Percentiles rank a stretch among this genome's conserved stretches.
Evolutionary conservation across 2,888 invertebrate genomes (phyloP).

Genomic region (Drosophila conformis): DNA sequence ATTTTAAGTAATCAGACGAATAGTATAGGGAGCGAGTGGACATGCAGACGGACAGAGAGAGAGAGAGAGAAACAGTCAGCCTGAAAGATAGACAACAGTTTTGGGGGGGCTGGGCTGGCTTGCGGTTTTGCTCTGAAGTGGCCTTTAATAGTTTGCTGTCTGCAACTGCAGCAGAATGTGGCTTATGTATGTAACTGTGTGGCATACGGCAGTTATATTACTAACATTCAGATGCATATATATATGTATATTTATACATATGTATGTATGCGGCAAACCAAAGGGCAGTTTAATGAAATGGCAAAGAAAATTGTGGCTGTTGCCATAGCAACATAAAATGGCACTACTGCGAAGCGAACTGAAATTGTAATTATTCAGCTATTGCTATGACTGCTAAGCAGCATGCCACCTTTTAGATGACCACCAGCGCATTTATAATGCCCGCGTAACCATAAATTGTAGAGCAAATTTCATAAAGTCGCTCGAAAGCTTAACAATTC

Average conservation of each 20-base stretch:
- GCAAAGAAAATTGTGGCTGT: constrained; percentile 61
- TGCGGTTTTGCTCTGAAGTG: constrained; percentile 72
- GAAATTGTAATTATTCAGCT: constrained; percentile 76
- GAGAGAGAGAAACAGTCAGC: constrained; percentile 25
- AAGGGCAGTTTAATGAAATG: constrained; percentile 70
- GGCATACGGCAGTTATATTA: constrained; percentile 24
- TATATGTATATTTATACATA: constrained; percentile 37
- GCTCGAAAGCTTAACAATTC: not conserved
- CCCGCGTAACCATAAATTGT: constrained; percentile 15
- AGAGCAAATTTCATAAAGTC: constrained; percentile 2
- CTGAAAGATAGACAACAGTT: constrained; percentile 17
- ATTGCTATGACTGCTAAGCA: constrained; percentile 50
- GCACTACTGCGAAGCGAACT: constrained; percentile 62
- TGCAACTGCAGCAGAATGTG: constrained; percentile 69
- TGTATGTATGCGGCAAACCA: constrained; percentile 57
- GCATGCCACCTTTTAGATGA: constrained; percentile 41
- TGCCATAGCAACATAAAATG: constrained; percentile 48
- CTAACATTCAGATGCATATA: constrained; percentile 5
- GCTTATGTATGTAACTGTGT: constrained; percentile 23
- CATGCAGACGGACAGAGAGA: constrained; percentile 7
- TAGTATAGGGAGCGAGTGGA: constrained; percentile 15
- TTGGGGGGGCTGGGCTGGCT: constrained; percentile 39
- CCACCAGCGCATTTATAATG: constrained; percentile 49
- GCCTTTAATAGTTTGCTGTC: constrained; percentile 76
- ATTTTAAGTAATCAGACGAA: constrained; percentile 72